These are phyloP conservation scores for Gymnocheta viridis DNA, from an alignment of 2,888 invertebrate genomes.

Conservation along the genomic window DNA sequence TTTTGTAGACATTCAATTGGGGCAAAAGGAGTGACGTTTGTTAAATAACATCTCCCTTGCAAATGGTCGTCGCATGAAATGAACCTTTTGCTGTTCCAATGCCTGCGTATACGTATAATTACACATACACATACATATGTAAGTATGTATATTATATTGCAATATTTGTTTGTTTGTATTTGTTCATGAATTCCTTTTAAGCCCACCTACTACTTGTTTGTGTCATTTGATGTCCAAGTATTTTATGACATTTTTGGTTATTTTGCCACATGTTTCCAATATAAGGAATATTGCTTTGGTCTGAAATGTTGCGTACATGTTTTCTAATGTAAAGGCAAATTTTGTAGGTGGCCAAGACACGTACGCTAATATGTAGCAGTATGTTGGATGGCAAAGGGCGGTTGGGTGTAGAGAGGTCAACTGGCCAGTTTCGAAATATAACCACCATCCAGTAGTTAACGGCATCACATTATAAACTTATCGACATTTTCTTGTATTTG, in stretches of 20 bases:
- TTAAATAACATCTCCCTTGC: conserved; percentile 52
- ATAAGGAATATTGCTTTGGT: conserved; percentile 60
- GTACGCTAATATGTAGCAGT: conserved; percentile 37
- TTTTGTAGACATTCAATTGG: conserved; percentile 33
- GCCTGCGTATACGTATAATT: not conserved
- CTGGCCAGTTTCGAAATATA: conserved; percentile 52
- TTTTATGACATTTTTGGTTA: conserved; percentile 71
- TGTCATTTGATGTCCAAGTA: conserved; percentile 68
- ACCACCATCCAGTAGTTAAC: conserved; percentile 33
- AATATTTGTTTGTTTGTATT: conserved; percentile 12
- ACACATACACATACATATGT: not conserved
- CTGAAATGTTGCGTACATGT: conserved; percentile 53
- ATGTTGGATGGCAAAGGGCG: not conserved
- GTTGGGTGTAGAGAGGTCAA: conserved; percentile 48
- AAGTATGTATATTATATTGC: not conserved
- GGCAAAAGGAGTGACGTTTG: conserved; percentile 53
- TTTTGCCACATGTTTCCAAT: conserved; percentile 70
- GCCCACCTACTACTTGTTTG: conserved; percentile 63
- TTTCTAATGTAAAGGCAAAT: conserved; percentile 58
- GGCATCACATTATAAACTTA: conserved; percentile 61
- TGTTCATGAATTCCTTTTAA: conserved; percentile 53
- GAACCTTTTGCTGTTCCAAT: conserved; percentile 36
- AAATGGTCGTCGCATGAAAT: conserved; percentile 55
- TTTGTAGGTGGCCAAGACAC: conserved; percentile 67
- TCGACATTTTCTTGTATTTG: conserved; percentile 59